A percentile compares a stretch with the other conserved stretches of the same genome.
These are phyloP conservation scores for Habropoda laboriosa DNA, from an alignment of 1,140 invertebrate species.

Conservation along the genomic window DNA sequence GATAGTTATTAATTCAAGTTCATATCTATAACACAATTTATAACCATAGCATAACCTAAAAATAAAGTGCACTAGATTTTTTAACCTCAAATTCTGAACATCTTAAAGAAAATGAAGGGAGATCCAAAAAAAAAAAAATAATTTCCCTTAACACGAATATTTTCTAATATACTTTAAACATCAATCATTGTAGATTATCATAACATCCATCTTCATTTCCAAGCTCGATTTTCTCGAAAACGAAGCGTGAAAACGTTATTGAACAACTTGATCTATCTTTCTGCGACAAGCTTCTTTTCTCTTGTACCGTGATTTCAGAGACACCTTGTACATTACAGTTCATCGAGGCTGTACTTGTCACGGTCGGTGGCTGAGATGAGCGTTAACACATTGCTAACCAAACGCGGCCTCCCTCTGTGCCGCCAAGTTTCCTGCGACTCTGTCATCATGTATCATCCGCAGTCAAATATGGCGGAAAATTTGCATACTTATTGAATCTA, in stretches of 20 bases:
- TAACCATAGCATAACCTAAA: no score
- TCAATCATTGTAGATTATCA: not conserved
- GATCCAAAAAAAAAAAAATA: no score
- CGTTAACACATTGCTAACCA: not conserved
- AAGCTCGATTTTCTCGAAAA: not conserved
- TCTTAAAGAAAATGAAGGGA: no score
- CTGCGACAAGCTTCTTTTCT: not conserved
- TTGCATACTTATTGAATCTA: conserved; percentile 30
- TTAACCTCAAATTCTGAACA: no score
- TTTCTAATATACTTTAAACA: not conserved
- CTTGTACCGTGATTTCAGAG: not conserved
- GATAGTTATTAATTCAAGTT: no score
- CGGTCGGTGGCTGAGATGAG: not conserved
- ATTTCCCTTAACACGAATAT: no score
- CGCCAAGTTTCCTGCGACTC: not conserved
- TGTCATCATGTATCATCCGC: not conserved
- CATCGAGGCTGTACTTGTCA: not conserved
- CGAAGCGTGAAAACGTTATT: not conserved
- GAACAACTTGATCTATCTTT: not conserved
- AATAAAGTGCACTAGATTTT: no score
- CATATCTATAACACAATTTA: no score
- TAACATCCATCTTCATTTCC: not conserved
- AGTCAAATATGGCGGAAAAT: conserved; percentile 3
- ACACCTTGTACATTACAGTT: not conserved
- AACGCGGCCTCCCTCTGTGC: not conserved